Percentiles rank a stretch among this genome's conserved stretches.
Evolutionary conservation across 2,113 vertebrate genomes (phyloP).

Genomic region (Pangasianodon hypophthalmus): DNA sequence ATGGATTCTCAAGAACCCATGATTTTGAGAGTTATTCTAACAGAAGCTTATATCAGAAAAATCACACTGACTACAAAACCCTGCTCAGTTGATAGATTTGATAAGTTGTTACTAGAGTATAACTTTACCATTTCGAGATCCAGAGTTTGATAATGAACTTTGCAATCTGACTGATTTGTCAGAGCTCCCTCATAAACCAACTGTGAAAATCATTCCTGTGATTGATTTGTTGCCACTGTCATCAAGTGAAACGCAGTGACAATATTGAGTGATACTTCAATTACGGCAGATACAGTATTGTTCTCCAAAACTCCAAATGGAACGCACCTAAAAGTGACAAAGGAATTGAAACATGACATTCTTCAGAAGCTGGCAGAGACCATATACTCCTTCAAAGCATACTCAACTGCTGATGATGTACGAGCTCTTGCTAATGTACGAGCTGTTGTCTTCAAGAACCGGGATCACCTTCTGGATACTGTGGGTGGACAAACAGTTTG

Average conservation of each 20-base stretch:
- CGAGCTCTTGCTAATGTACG: too few relatives aligned
- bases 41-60: slow-evolving; percentile 21
- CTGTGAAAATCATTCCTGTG: slow-evolving; percentile 41
- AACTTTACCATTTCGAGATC: slow-evolving; percentile 46
- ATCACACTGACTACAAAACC: slow-evolving; percentile 6
- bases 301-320: neutral
- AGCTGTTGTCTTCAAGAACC: too few relatives aligned
- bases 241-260: neutral
- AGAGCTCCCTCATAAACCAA: slow-evolving; percentile 32
- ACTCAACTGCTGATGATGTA: too few relatives aligned
- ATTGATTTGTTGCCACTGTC: slow-evolving; percentile 29
- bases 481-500: too few relatives aligned
- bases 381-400: too few relatives aligned
- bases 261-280: slow-evolving; percentile 36
- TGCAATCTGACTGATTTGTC: slow-evolving; percentile 43
- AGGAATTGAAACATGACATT: too few relatives aligned
- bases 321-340: too few relatives aligned
- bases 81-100: slow-evolving; percentile 5
- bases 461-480: too few relatives aligned
- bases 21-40: neutral
- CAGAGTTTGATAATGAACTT: slow-evolving; percentile 40
- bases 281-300: slow-evolving; percentile 47
- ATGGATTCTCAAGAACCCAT: neutral
- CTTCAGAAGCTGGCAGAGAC: too few relatives aligned
- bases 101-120: neutral